Conservation (phyloP, 2,888 invertebrate species). For the Strigamia transsilvanica region DNA sequence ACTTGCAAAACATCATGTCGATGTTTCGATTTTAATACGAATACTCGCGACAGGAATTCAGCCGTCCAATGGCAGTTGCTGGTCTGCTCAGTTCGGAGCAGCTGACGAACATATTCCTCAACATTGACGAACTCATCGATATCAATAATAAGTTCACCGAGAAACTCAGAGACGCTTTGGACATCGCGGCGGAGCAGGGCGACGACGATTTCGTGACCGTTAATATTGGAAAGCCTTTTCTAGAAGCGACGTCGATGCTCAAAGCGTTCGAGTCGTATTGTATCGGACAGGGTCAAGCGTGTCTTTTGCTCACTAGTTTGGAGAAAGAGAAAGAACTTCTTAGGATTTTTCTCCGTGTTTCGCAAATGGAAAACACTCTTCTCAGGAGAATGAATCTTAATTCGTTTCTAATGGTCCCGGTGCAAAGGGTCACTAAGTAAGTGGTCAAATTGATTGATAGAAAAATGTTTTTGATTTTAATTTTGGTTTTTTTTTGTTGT, state of each 20-base stretch:
- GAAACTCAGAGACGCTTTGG: slow-evolving; percentile 84
- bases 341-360: slow-evolving; percentile 91
- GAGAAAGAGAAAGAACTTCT: slow-evolving; percentile 95
- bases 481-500: slow-evolving; percentile 35
- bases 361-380: slow-evolving; percentile 95
- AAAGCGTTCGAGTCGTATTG: slow-evolving; percentile 95
- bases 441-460: slow-evolving; percentile 53
- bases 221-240: slow-evolving; percentile 87
- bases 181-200: slow-evolving; percentile 73
- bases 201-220: slow-evolving; percentile 83
- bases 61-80: slow-evolving; percentile 84
- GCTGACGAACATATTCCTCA: slow-evolving; percentile 89
- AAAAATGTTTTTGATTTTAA: neutral
- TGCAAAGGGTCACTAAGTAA: slow-evolving; percentile 91
- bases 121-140: slow-evolving; percentile 89
- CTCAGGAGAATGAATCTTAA: slow-evolving; percentile 93
- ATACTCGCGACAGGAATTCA: slow-evolving; percentile 62
- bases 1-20: slow-evolving; percentile 51
- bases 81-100: slow-evolving; percentile 91
- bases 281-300: slow-evolving; percentile 87
- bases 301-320: slow-evolving; percentile 83
- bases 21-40: too few species aligned
- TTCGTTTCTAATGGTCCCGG: slow-evolving; percentile 97
- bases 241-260: slow-evolving; percentile 87
- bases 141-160: slow-evolving; percentile 78